Base-by-base conservation (phyloP, 2,113 vertebrate genomes). In the Bubo scandiacus region DNA sequence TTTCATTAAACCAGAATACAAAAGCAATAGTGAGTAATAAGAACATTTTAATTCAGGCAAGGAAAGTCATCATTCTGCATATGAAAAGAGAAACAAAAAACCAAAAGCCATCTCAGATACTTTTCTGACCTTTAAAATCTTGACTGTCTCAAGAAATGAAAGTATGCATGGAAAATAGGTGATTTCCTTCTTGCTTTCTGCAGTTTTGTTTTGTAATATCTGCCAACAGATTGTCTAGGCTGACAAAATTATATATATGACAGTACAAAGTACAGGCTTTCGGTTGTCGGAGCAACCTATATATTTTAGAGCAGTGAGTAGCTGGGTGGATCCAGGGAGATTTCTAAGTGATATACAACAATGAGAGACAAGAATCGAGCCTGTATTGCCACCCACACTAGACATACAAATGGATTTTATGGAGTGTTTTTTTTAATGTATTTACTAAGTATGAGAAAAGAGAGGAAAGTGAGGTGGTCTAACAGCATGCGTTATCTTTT, bases 271-370 rank as follows among this genome's bases (percentile, higher is more conserved):
- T 77, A 82, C 29, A 52, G 79, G 82, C 71, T 88, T 94, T 94
- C 68, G 57, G 80, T 96, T 96, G 92, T 97, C 86, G 79, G 82
- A 96, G 86, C 91, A 96, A 93, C 86, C 85, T 75, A 47, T 72
- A 30, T 86, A 79, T 92, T 94, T 57, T 81, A 34, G 66, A 96
- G 93, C 62, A 75, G 40, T 67, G 85, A 81, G 78, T 75, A 95
- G 90, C 73, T 45, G 89, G 78, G 61, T 75, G 80, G 86, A 80
- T 92, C 89, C 62, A 47, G 38, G 43, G 94, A 89, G 54, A 75
- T 65, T 81, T 94, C 75, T 82, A 73, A 88, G 55, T 89, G 73
- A 92, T 61, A 55, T 13, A 75, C 42, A 74, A 80, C 68, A 93
- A 68, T 77, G 72, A 36, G 52, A 83, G 78, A 71, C 78, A 71